Conservation (phyloP, 2,888 invertebrate genomes). For the Strigamia crassipes region DNA sequence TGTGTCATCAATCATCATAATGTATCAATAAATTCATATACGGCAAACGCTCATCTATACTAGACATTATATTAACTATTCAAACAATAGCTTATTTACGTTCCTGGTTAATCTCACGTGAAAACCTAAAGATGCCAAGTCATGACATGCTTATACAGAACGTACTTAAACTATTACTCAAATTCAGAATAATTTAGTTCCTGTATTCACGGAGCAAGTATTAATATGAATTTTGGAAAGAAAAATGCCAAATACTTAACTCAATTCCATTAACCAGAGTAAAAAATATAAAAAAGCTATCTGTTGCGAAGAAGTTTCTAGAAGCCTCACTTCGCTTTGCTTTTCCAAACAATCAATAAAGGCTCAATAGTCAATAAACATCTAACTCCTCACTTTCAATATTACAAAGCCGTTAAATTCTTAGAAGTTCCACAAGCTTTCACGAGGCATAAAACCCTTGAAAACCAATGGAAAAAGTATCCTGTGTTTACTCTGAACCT, state of each 20-base stretch:
- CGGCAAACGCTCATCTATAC: neutral
- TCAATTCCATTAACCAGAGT: neutral
- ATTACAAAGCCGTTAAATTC: neutral
- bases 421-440: neutral
- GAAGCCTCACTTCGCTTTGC: neutral
- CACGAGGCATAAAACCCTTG: neutral
- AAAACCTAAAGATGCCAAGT: neutral
- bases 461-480: neutral
- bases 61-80: neutral
- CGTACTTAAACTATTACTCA: neutral
- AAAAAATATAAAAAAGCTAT: neutral
- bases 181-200: neutral
- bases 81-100: neutral
- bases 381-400: neutral
- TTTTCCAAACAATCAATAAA: neutral
- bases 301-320: neutral
- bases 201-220: neutral
- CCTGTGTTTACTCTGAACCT: neutral
- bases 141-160: neutral
- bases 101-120: neutral
- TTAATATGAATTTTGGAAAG: neutral
- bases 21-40: neutral
- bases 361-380: neutral
- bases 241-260: conserved; percentile 1
- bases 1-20: neutral